These are phyloP conservation scores for Mormyrops attenuatus DNA, from an alignment of 2,797 vertebrate genomes.

Conservation along the genomic window DNA sequence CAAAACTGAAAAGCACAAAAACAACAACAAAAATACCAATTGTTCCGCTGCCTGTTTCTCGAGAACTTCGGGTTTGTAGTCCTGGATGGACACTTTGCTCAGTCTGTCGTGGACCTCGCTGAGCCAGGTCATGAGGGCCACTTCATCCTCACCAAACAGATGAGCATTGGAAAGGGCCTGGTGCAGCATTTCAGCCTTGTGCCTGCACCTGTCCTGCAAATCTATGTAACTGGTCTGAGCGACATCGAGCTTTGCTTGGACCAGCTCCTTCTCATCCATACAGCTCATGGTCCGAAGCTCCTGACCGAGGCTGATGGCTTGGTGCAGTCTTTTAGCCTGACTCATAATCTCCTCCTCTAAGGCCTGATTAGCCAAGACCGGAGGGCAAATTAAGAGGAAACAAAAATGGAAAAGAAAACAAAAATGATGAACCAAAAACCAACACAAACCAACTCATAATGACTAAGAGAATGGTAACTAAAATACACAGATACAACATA, in stretches of 20 bases:
- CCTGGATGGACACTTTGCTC: conserved; percentile 74
- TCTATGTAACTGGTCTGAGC: conserved; percentile 80
- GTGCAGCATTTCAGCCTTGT: conserved; percentile 81
- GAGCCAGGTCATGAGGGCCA: conserved; percentile 97
- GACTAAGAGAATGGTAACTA: conserved; percentile 44
- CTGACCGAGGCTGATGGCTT: conserved; percentile 84
- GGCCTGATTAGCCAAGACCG: conserved; percentile 57
- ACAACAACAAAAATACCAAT: conserved; percentile 73
- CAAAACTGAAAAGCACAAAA: conserved; percentile 44
- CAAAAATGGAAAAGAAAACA: conserved; percentile 26
- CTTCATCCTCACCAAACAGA: conserved; percentile 93
- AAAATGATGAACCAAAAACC: conserved; percentile 29
- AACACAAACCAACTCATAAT: conserved; percentile 36
- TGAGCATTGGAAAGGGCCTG: conserved; percentile 90
- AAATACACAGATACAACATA: conserved; percentile 42
- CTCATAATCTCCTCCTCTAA: conserved; percentile 87
- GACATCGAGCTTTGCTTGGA: conserved; percentile 85
- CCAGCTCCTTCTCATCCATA: conserved; percentile 87
- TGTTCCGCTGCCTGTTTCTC: conserved; percentile 81
- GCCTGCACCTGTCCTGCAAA: conserved; percentile 82
- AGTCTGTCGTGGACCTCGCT: conserved; percentile 76
- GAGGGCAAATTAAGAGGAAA: conserved; percentile 24
- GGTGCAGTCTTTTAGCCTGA: conserved; percentile 84
- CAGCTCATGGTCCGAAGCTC: conserved; percentile 82
- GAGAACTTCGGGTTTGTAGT: conserved; percentile 73